Evolutionary conservation across 2,113 vertebrate species (phyloP).

Genomic region (Odocoileus virginianus): DNA sequence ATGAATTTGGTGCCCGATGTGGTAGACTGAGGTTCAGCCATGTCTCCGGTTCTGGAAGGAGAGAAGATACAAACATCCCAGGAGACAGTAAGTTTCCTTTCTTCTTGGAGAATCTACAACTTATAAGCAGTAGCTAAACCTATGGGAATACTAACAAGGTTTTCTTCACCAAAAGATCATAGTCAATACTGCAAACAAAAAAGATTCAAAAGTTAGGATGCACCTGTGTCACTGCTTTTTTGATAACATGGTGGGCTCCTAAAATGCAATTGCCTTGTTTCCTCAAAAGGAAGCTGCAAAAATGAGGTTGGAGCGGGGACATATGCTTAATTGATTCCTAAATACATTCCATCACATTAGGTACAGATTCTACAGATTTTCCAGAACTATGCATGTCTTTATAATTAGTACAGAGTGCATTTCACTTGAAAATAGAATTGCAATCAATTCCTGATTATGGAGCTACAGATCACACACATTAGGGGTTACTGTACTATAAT

Average conservation of each 20-base stretch:
- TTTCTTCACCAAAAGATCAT: not conserved
- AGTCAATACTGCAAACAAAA: not conserved
- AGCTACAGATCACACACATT: not conserved
- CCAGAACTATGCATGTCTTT: not conserved
- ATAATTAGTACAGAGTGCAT: not conserved
- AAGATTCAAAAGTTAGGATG: not conserved
- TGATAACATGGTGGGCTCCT: not conserved
- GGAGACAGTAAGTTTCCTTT: not conserved
- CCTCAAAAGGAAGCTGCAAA: not conserved
- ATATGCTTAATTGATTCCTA: not conserved
- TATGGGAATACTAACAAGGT: not conserved
- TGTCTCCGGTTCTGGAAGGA: not conserved
- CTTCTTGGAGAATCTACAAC: not conserved
- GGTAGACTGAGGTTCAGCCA: not conserved
- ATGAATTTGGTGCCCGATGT: not conserved
- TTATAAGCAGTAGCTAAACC: not conserved
- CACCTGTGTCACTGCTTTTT: not conserved
- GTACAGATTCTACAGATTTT: not conserved
- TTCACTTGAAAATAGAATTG: conserved; percentile 5
- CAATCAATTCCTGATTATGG: not conserved
- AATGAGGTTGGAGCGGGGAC: not conserved
- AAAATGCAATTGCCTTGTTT: not conserved
- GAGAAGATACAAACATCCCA: not conserved
- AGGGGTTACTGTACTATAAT: not conserved
- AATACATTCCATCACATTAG: not conserved